Percentiles rank a stretch among this genome's conserved stretches.
phyloP scores from a whole-genome alignment of 2,797 vertebrate genomes.

The Peromyscus eremicus region DNA sequence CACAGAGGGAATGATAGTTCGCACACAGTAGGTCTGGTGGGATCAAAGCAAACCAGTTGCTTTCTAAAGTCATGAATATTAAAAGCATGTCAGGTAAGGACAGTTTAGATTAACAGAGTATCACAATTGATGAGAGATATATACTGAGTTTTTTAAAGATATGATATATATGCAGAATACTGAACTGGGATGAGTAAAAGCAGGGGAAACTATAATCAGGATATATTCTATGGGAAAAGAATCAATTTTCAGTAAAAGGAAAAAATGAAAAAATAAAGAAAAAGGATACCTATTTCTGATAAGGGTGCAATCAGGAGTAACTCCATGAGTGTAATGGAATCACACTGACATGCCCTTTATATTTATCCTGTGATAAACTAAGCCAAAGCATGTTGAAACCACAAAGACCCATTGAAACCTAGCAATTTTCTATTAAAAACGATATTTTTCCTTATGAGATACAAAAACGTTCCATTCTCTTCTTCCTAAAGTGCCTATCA shows the following conservation, averaged over 20 bases:
- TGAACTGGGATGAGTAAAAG: neutral
- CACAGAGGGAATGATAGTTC: accelerated
- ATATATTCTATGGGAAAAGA: neutral
- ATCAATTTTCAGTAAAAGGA: neutral
- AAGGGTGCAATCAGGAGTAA: neutral
- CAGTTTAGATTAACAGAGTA: neutral
- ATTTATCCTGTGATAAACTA: conserved; percentile 12
- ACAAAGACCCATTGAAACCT: neutral
- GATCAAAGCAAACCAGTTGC: neutral
- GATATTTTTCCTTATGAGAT: neutral
- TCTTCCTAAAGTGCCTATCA: conserved; percentile 15
- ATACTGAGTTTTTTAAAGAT: neutral
- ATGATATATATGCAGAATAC: neutral
- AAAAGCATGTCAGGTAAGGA: neutral
- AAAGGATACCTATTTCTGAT: neutral
- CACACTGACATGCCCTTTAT: neutral
- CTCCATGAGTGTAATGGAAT: neutral
- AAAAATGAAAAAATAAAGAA: neutral
- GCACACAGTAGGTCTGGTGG: neutral
- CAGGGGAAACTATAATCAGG: too few relatives aligned
- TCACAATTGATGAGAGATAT: neutral
- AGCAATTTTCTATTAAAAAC: neutral
- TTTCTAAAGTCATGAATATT: neutral
- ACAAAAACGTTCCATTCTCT: conserved; percentile 6
- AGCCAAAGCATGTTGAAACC: neutral